phyloP scores from a whole-genome alignment of 2,797 vertebrate genomes.

The Scyliorhinus canicula region DNA sequence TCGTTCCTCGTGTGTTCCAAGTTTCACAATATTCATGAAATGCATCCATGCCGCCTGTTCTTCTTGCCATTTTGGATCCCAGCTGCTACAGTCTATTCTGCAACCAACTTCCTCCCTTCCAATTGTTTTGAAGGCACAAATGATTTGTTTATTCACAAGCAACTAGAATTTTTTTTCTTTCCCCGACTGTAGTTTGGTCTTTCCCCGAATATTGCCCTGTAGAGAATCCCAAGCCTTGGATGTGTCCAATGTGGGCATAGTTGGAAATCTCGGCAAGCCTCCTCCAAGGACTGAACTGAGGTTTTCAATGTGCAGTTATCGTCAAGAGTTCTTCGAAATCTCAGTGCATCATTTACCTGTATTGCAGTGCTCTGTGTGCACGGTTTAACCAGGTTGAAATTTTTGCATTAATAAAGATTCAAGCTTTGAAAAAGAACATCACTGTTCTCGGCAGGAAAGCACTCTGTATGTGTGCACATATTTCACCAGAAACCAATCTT shows the following conservation, averaged over 20 bases:
- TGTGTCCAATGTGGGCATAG: neutral
- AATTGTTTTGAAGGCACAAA: no score
- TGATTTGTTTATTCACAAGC: no score
- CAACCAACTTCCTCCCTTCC: no score
- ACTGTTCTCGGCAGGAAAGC: neutral
- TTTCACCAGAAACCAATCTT: constrained; percentile 57
- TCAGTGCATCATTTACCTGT: neutral
- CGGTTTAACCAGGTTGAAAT: neutral
- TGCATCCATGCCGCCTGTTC: no score
- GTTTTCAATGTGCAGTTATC: neutral
- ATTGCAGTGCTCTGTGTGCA: neutral
- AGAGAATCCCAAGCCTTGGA: neutral
- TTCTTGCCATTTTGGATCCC: no score
- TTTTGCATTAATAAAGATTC: neutral
- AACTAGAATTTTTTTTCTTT: no score
- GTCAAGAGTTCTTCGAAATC: neutral
- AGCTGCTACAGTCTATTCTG: no score
- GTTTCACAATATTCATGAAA: no score
- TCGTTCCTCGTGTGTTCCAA: no score
- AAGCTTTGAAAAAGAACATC: neutral
- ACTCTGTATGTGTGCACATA: constrained; percentile 51
- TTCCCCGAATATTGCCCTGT: no score
- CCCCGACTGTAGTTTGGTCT: no score
- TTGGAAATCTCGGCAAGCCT: neutral
- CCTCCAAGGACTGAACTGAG: neutral